phyloP scores from a whole-genome alignment of 2,113 vertebrate genomes.

The Gnathonemus echidnorhynchus region DNA sequence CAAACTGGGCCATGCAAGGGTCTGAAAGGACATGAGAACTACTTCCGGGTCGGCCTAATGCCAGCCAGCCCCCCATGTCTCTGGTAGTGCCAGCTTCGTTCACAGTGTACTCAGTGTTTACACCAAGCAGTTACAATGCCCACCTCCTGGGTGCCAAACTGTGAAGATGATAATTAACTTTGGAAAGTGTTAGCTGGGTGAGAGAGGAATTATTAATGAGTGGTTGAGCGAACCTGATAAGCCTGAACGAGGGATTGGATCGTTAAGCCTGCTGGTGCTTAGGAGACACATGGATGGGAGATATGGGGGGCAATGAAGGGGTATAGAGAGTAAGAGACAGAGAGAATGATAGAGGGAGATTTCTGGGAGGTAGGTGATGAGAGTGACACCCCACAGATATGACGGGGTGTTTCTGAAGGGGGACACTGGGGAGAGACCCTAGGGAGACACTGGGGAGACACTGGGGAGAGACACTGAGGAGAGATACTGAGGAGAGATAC shows the following conservation, averaged over 20 bases:
- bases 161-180: constrained; percentile 15
- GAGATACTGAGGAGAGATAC: no score
- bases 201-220: background rate
- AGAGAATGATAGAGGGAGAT: background rate
- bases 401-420: background rate
- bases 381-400: background rate
- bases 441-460: background rate
- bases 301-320: background rate
- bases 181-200: background rate
- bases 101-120: background rate
- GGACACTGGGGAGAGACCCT: background rate
- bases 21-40: background rate
- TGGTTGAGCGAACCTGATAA: background rate
- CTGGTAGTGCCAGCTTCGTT: background rate
- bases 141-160: background rate
- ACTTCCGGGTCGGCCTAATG: background rate
- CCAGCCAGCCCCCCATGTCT: background rate
- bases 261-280: background rate
- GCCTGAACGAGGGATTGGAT: constrained; percentile 8
- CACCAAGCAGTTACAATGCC: constrained; percentile 1
- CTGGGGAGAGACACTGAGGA: background rate
- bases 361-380: background rate
- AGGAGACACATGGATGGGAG: background rate
- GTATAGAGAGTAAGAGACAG: background rate
- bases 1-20: background rate